phyloP scores from a whole-genome alignment of 2,797 vertebrate genomes.

The Aratinga solstitialis region DNA sequence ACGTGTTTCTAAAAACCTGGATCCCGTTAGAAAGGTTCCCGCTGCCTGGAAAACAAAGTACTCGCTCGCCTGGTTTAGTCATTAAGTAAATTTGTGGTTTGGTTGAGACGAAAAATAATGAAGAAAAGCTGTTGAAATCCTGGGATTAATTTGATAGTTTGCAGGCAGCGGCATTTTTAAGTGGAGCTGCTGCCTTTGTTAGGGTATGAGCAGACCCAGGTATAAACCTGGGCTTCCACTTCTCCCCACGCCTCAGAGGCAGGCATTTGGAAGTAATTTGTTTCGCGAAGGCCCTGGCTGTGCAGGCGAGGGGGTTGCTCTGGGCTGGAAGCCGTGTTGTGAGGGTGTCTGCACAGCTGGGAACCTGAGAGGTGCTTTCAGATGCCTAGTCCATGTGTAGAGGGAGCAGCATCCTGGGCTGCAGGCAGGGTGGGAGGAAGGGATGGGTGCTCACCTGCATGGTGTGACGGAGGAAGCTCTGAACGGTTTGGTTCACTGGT shows the following conservation, averaged over 20 bases:
- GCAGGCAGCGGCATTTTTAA: slow-evolving; percentile 46
- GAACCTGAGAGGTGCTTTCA: neutral
- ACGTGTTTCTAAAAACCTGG: slow-evolving; percentile 38
- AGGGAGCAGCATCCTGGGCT: neutral
- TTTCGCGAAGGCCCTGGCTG: neutral
- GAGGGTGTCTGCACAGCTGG: neutral
- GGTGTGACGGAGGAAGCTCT: neutral
- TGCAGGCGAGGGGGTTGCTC: neutral
- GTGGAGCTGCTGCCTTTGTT: slow-evolving; percentile 37
- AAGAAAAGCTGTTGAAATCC: slow-evolving; percentile 77
- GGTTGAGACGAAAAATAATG: slow-evolving; percentile 72
- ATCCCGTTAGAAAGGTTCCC: slow-evolving; percentile 58
- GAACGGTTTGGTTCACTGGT: rapidly evolving
- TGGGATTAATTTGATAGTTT: slow-evolving; percentile 65
- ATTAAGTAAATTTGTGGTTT: slow-evolving; percentile 73
- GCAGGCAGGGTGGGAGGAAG: neutral
- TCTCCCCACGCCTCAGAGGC: neutral
- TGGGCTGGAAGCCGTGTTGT: neutral
- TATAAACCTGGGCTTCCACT: slow-evolving; percentile 34
- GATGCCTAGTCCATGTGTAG: neutral
- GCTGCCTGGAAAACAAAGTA: slow-evolving; percentile 66
- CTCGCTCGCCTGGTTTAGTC: slow-evolving; percentile 65
- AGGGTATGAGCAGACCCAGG: slow-evolving; percentile 28
- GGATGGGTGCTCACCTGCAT: rapidly evolving
- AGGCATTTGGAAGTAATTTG: slow-evolving; percentile 60